phyloP scores from a whole-genome alignment of 2,797 vertebrate species.

The Masticophis lateralis region DNA sequence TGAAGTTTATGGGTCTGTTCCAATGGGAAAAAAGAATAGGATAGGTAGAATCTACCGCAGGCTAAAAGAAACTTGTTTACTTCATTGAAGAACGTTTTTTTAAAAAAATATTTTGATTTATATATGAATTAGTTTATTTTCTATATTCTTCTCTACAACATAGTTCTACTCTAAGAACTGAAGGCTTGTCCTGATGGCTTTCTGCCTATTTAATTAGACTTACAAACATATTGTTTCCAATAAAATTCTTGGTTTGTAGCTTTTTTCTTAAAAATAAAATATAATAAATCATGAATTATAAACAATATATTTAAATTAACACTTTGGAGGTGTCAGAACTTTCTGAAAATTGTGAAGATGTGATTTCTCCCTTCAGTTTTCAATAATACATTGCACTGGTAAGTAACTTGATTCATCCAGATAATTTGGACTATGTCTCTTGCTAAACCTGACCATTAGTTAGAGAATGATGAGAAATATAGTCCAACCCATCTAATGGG shows the following conservation, averaged over 20 bases:
- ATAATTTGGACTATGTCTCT: neutral
- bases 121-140: neutral
- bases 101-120: neutral
- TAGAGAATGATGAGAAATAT: neutral
- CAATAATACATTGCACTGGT: neutral
- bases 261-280: neutral
- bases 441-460: neutral
- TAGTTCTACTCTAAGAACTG: neutral
- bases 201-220: neutral
- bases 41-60: neutral
- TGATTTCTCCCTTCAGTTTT: neutral
- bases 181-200: neutral
- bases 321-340: neutral
- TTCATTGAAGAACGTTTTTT: neutral
- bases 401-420: neutral
- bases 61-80: neutral
- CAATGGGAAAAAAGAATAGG: conserved; percentile 6
- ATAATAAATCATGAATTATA: neutral
- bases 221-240: neutral
- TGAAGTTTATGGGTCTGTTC: neutral
- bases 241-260: neutral
- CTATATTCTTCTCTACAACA: neutral
- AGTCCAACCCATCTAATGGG: neutral
- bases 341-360: neutral
- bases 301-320: neutral